These are phyloP conservation scores for Campylomormyrus numenius DNA, from an alignment of 2,113 vertebrate species.

Conservation along the genomic window DNA sequence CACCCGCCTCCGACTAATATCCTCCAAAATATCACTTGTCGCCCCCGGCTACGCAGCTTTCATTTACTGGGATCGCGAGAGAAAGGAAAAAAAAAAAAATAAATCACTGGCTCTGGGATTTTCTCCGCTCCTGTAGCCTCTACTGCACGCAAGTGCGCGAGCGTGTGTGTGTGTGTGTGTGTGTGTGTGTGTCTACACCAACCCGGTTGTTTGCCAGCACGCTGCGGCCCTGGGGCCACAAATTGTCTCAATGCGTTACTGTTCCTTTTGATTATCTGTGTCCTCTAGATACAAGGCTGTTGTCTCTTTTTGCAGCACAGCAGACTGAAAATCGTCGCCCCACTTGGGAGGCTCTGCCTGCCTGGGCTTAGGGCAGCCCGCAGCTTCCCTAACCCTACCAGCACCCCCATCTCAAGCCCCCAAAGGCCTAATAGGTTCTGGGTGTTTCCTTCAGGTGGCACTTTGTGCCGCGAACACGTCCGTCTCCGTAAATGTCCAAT, in stretches of 20 bases:
- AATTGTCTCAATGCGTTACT: neutral
- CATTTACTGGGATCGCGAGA: constrained; percentile 41
- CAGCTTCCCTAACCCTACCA: neutral
- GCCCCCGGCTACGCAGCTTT: constrained; percentile 52
- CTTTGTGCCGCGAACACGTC: neutral
- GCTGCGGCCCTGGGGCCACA: neutral
- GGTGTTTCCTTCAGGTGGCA: neutral
- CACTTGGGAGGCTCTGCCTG: neutral
- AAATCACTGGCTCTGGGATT: constrained; percentile 44
- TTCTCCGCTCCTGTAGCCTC: constrained; percentile 8
- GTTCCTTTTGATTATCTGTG: constrained; percentile 1
- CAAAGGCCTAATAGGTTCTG: neutral
- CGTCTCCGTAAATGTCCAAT: neutral
- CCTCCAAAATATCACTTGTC: constrained; percentile 59
- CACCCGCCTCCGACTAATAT: constrained; percentile 53
- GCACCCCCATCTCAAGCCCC: neutral
- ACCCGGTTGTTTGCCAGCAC: neutral
- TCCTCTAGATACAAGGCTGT: neutral
- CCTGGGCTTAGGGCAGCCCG: neutral
- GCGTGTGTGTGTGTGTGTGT: neutral
- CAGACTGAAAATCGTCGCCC: neutral
- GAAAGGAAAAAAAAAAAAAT: constrained; percentile 35
- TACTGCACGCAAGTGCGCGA: neutral
- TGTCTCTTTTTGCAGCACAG: neutral
- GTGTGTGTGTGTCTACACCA: neutral